Evolutionary conservation across 2,113 vertebrate genomes (phyloP), one percentile per base, ranked within the genome.

Genomic region (Machaerirhynchus nigripectus): DNA sequence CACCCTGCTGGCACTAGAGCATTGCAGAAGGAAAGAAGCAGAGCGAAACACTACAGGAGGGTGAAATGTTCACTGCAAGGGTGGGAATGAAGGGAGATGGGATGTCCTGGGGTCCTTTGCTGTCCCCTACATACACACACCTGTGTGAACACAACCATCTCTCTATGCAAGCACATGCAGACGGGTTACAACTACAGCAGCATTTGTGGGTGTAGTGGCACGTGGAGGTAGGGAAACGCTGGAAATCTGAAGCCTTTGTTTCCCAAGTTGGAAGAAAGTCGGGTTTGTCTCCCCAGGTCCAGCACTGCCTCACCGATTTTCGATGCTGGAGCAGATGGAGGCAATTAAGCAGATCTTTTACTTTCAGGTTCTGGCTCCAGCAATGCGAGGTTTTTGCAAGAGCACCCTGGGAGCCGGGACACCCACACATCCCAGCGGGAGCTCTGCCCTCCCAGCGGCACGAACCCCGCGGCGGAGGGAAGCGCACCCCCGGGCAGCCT

Each of bases 221-320:
- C 0, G 0, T 27, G 53, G 46, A 80, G 24, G 13, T 26, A 42
- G 67, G 21, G 42, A 77, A 85, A 65, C 8, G n/a, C 47, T 1
- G 40, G 60, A 82, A 68, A 87, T 44, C n/a, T 26, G 65, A 84
- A 93, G 26, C 15, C 37, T 71, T 89, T 94, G 18, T 76, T 95
- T 69, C 47, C 20, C 13, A 60, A 60, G 37, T 19, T 46, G 49
- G 57, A 96, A 82, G 10, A 63, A 83, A 77, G 70, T 69, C 37
- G 17, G 33, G 44, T 82, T 73, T 91, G 37, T 46, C 40, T 91
- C 28, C 24, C 10, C 31, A 30, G 12, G 26, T 84, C 44, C 70
- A 75, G 24, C 1, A 4, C 9, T 19, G 50, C n/a, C 20, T 84
- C 44, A n/a, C 14, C 53, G 49, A 42, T 60, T 76, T 89, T 93